Evolutionary conservation across 2,888 invertebrate genomes (phyloP).

Genomic region (Oasisia sp.): DNA sequence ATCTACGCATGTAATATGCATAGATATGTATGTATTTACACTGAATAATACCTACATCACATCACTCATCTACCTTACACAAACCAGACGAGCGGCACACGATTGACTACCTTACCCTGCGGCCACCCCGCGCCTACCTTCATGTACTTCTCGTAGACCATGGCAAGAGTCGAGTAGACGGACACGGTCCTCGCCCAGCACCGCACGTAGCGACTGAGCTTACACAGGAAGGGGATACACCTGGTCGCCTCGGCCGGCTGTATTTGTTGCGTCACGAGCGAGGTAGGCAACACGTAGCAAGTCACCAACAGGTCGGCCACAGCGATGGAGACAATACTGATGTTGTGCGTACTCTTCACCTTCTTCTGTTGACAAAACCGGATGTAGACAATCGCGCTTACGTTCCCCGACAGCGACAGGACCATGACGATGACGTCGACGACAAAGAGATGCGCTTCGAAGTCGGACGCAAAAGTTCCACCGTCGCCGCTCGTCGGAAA

Average conservation of each 20-base stretch:
- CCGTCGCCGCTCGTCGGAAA: background rate
- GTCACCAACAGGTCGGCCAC: slow-evolving; percentile 29
- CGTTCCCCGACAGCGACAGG: background rate
- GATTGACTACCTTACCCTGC: too few species aligned
- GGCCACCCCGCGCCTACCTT: background rate
- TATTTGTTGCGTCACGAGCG: slow-evolving; percentile 19
- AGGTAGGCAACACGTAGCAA: slow-evolving; percentile 29
- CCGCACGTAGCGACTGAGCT: slow-evolving; percentile 33
- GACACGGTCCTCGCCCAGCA: slow-evolving; percentile 38
- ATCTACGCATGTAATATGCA: too few species aligned
- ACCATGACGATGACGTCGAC: background rate
- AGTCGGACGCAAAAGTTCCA: background rate
- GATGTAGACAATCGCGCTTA: background rate
- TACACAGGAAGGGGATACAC: slow-evolving; percentile 34
- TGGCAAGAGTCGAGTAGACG: slow-evolving; percentile 38
- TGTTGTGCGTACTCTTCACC: slow-evolving; percentile 33
- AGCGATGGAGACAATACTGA: slow-evolving; percentile 37
- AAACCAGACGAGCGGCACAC: too few species aligned
- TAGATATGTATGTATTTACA: too few species aligned
- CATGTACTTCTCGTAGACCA: slow-evolving; percentile 35
- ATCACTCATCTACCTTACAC: too few species aligned
- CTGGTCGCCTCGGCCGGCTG: background rate
- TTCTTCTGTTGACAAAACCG: slow-evolving; percentile 33
- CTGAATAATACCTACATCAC: too few species aligned
- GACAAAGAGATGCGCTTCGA: background rate